Evolutionary conservation across 2,888 invertebrate genomes (phyloP).

Genomic region (Dysmachus trigonus): DNA sequence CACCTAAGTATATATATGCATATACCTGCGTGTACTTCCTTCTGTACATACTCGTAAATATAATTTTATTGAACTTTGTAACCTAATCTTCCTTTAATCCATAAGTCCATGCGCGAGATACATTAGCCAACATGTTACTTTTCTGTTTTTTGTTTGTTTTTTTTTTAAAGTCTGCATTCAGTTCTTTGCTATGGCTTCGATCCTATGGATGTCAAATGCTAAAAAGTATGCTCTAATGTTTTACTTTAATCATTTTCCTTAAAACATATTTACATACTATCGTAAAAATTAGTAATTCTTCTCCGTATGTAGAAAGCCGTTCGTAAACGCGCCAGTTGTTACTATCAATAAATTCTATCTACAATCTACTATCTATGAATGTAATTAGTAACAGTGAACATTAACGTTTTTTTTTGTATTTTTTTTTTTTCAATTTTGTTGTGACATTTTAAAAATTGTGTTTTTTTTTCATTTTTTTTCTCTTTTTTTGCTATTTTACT

Average conservation of each 20-base stretch:
- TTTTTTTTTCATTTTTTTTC: background rate
- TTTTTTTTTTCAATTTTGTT: background rate
- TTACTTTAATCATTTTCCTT: background rate
- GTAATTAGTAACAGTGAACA: constrained; percentile 24
- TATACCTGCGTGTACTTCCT: background rate
- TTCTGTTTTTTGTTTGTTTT: background rate
- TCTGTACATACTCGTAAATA: background rate
- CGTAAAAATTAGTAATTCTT: background rate
- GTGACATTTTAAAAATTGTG: background rate
- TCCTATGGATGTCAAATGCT: background rate
- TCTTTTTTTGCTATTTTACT: background rate
- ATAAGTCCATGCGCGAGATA: background rate
- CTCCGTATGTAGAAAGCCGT: background rate
- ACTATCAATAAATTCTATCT: background rate
- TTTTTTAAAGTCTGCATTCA: background rate
- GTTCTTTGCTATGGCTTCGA: background rate
- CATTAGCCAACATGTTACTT: background rate
- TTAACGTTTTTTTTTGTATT: background rate
- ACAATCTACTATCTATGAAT: background rate
- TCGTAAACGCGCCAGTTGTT: background rate
- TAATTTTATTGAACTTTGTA: background rate
- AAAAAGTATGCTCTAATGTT: background rate
- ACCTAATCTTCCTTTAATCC: background rate
- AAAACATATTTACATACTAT: background rate
- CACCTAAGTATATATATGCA: background rate